A percentile compares a stretch with the other conserved stretches of the same genome.
phyloP scores from a whole-genome alignment of 2,113 vertebrate species.

The Seriola rivoliana region DNA sequence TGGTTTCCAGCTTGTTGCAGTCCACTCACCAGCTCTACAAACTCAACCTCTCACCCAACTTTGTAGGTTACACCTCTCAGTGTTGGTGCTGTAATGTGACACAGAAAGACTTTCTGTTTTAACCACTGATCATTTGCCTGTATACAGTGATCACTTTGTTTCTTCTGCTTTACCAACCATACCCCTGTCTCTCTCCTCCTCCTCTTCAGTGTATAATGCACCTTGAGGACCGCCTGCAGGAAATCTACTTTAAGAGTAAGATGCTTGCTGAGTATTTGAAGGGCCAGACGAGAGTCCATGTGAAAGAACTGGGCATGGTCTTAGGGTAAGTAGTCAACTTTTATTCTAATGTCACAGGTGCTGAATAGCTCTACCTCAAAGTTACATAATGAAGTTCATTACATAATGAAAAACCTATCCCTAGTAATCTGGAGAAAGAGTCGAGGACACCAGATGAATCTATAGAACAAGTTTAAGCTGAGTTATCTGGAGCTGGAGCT shows the following conservation, averaged over 20 bases:
- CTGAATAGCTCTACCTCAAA: not conserved
- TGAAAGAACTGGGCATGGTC: slow-evolving; percentile 96
- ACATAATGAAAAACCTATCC: too few species aligned
- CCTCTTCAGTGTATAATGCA: slow-evolving; percentile 95
- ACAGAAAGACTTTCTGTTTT: not conserved
- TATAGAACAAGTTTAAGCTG: not conserved
- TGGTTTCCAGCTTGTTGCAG: slow-evolving; percentile 94
- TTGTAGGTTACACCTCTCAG: slow-evolving; percentile 85
- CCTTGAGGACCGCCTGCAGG: slow-evolving; percentile 96
- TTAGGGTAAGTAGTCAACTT: slow-evolving; percentile 88
- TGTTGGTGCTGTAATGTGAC: not conserved
- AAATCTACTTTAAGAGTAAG: slow-evolving; percentile 98
- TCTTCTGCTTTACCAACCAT: not conserved
- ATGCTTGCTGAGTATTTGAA: slow-evolving; percentile 98
- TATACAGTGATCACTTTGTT: not conserved
- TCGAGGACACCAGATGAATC: not conserved
- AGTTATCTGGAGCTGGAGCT: too few species aligned
- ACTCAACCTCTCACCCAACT: slow-evolving; percentile 97
- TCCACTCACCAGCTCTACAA: slow-evolving; percentile 98
- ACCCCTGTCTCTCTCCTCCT: not conserved
- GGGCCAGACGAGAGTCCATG: slow-evolving; percentile 97
- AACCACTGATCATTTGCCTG: not conserved
- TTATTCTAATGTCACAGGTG: not conserved
- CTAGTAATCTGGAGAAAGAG: too few species aligned
- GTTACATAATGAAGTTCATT: too few species aligned